Percentiles rank a stretch among this genome's conserved stretches.
phyloP scores from a whole-genome alignment of 2,888 invertebrate genomes.

The Drosophila glabriapex region DNA sequence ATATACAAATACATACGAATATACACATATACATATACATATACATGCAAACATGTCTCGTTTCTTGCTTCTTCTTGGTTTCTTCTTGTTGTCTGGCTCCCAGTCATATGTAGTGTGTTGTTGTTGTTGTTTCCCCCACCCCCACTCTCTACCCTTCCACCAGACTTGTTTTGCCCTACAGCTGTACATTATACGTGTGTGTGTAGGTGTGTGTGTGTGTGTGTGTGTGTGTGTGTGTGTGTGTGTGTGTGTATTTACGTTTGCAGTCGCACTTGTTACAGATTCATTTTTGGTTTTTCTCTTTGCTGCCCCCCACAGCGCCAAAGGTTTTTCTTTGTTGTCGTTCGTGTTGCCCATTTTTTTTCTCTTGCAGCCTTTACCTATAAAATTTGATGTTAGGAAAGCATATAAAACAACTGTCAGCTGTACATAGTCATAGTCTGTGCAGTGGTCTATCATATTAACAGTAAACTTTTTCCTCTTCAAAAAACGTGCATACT shows the following conservation, averaged over 20 bases:
- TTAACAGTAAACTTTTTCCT: neutral
- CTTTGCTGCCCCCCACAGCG: slow-evolving; percentile 44
- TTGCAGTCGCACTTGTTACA: slow-evolving; percentile 70
- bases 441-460: neutral
- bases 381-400: neutral
- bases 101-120: slow-evolving; percentile 24
- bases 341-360: slow-evolving; percentile 29
- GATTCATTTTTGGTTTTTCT: slow-evolving; percentile 51
- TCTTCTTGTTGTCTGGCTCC: slow-evolving; percentile 47
- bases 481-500: neutral
- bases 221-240: neutral
- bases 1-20: slow-evolving; percentile 17
- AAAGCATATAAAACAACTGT: slow-evolving; percentile 8
- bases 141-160: neutral
- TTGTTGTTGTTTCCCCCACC: slow-evolving; percentile 4
- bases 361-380: slow-evolving; percentile 27
- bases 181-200: slow-evolving; percentile 26
- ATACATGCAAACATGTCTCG: slow-evolving; percentile 32
- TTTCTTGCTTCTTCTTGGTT: slow-evolving; percentile 37
- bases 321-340: slow-evolving; percentile 55
- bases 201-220: neutral
- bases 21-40: slow-evolving; percentile 14
- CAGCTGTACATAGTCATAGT: neutral
- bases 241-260: slow-evolving; percentile 5
- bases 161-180: slow-evolving; percentile 53